Evolutionary conservation across 2,113 vertebrate species (phyloP).

Genomic region (Bujurquina vittata): DNA sequence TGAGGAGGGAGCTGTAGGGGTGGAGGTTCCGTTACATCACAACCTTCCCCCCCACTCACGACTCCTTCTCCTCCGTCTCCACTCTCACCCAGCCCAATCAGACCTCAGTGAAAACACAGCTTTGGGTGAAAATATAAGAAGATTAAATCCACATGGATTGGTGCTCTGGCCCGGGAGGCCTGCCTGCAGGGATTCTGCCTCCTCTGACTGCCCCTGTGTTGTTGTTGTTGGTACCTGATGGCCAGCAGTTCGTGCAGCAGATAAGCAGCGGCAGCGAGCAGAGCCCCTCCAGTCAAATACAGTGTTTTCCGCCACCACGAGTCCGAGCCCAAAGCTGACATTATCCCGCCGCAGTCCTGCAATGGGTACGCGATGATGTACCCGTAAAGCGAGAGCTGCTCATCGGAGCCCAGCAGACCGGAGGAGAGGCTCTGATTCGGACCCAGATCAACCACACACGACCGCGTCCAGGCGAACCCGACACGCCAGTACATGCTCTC

Average conservation of each 20-base stretch:
- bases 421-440: constrained; percentile 89
- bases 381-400: constrained; percentile 90
- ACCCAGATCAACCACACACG: constrained; percentile 92
- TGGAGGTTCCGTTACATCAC: constrained; percentile 69
- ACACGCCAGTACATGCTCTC: constrained; percentile 94
- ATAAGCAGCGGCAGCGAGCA: constrained; percentile 96
- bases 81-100: constrained; percentile 59
- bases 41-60: constrained; percentile 68
- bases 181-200: not conserved
- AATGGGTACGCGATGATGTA: constrained; percentile 92
- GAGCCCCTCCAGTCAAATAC: constrained; percentile 94
- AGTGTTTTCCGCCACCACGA: constrained; percentile 98
- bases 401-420: constrained; percentile 87
- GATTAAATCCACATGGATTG: not conserved
- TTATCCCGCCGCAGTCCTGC: constrained; percentile 91
- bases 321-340: constrained; percentile 93
- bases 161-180: constrained; percentile 15
- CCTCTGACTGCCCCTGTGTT: not conserved
- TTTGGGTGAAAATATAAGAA: not conserved
- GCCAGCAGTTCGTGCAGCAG: constrained; percentile 94
- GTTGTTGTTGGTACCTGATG: constrained; percentile 85
- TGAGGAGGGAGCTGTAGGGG: not conserved
- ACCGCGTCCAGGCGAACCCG: constrained; percentile 90
- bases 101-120: constrained; percentile 30
- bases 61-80: constrained; percentile 39